Percentiles rank a stretch among this genome's conserved stretches.
phyloP scores from a whole-genome alignment of 2,797 vertebrate species.

The Sebastes flavidus region DNA sequence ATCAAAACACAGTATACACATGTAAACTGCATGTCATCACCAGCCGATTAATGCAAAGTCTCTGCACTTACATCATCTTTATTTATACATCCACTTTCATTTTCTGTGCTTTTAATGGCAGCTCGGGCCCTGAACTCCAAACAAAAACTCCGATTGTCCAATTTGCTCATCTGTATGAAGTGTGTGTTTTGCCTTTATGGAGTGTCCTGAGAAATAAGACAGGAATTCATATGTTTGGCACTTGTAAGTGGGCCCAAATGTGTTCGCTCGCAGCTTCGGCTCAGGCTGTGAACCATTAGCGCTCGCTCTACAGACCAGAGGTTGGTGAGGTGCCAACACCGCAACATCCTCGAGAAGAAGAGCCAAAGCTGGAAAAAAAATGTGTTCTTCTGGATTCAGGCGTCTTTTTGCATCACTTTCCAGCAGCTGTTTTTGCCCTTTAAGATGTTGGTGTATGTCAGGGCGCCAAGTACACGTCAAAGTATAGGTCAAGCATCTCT shows the following conservation, averaged over 20 bases:
- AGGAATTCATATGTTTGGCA: slow-evolving; percentile 45
- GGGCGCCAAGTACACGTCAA: slow-evolving; percentile 11
- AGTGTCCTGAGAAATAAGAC: slow-evolving; percentile 29
- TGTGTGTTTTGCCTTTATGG: slow-evolving; percentile 16
- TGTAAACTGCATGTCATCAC: slow-evolving; percentile 2
- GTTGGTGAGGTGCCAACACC: slow-evolving; percentile 49
- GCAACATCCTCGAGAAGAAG: slow-evolving; percentile 10
- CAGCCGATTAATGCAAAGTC: neutral
- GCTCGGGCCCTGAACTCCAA: neutral
- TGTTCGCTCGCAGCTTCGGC: slow-evolving; percentile 23
- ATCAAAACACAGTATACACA: slow-evolving; percentile 1
- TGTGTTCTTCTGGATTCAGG: neutral
- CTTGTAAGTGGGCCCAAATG: slow-evolving; percentile 70
- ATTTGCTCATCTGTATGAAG: slow-evolving; percentile 41
- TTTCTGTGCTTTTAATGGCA: neutral
- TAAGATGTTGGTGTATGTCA: slow-evolving; percentile 3
- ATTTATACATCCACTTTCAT: neutral
- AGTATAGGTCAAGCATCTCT: slow-evolving; percentile 2
- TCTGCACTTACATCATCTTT: slow-evolving; percentile 16
- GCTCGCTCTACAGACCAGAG: neutral
- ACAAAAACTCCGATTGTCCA: slow-evolving; percentile 29
- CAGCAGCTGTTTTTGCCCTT: slow-evolving; percentile 41
- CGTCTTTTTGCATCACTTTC: neutral
- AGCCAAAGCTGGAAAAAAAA: neutral
- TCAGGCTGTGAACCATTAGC: slow-evolving; percentile 66